Conservation (phyloP, 2,797 vertebrate genomes). For the Nasua narica region DNA sequence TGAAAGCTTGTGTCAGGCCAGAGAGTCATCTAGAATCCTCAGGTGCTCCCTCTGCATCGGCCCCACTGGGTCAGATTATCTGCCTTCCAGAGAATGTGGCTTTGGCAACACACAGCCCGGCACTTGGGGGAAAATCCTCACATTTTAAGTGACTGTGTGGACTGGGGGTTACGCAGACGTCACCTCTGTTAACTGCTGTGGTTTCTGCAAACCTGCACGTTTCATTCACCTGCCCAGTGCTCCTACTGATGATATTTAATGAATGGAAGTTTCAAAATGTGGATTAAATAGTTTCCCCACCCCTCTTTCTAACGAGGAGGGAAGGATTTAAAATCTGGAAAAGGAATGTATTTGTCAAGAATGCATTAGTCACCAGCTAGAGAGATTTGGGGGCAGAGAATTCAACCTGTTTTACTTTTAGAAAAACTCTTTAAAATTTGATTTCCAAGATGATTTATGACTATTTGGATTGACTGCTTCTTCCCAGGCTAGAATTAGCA, state of each 20-base stretch:
- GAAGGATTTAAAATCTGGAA: conserved; percentile 17
- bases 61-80: not conserved
- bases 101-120: not conserved
- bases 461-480: not conserved
- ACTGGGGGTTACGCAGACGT: fast-evolving
- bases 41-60: not conserved
- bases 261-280: not conserved
- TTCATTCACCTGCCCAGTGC: not conserved
- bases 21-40: not conserved
- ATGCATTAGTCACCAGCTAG: not conserved
- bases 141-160: not conserved
- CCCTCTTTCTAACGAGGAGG: not conserved
- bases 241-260: not conserved
- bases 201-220: not conserved
- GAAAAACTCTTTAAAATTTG: conserved; percentile 7
- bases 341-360: not conserved
- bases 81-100: not conserved
- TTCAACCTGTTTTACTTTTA: conserved; percentile 32
- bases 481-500: not conserved
- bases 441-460: not conserved
- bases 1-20: not conserved
- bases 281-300: not conserved
- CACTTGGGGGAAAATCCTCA: not conserved
- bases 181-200: not conserved
- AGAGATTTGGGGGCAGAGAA: conserved; percentile 21